Evolutionary conservation across 2,113 vertebrate genomes (phyloP), one percentile per base, ranked within the genome.

Genomic region (Anguilla japonica): DNA sequence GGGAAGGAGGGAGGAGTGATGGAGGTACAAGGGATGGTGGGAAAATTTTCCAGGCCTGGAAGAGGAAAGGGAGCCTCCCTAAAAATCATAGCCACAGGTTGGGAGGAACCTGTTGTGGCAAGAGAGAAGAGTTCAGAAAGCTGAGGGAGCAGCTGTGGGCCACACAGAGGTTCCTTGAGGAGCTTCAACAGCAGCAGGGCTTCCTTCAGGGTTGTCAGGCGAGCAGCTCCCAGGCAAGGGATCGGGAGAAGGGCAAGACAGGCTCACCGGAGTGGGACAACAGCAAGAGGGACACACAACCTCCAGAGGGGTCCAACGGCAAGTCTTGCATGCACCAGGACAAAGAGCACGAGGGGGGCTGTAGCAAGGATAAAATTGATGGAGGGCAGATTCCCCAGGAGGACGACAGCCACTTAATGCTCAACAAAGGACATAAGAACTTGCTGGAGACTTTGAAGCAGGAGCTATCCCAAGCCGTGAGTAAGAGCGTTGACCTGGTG

Each of bases 121-220:
- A 94, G 15, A 90, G 93, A 0, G 91, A 96, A 79, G 94, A 96
- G 91, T 97, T 93, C 81, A 94, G 94, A 90, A 94, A 95, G 86
- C 88, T 98, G 82, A 97, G 96, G 85, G 96, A 97, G 91, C 97
- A 99, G 92, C 96, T 99, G 46, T 96, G 95, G 83, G 92, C 95
- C 89, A 95, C 98, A 95, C 96, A 97, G 85, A 95, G 93, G 46
- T 96, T 98, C 88, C 89, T 98, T 16, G 95, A 89, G 53, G 91
- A 94, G 84, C 96, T 99, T 82, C 97, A 97, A 87, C 96, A 97
- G 83, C 97, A 97, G 88, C 96, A 97, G 83, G 97, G 95, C 85
- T 94, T 98, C 83, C 92, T 95, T 29, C 96, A 95, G 87, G 94
- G 94, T 40, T 95, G 95, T 0, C 93, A n/a, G 26, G n/a, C 9